Evolutionary conservation across 2,888 invertebrate species (phyloP).

Genomic region (Xanthorhoe spadicearia): DNA sequence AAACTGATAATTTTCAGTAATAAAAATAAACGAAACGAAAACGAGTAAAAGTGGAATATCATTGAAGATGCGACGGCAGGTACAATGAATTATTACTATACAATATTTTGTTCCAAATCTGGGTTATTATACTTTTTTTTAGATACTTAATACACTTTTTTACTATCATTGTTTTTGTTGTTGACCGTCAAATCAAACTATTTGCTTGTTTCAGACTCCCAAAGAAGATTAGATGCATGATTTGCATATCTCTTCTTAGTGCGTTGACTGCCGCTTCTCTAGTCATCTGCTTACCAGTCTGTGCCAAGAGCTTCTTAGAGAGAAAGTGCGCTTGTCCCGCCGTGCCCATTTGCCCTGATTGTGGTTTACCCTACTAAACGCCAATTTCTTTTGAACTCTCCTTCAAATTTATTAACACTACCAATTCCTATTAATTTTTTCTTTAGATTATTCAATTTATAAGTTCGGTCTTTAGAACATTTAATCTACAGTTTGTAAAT

Average conservation of each 20-base stretch:
- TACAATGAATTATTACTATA: not conserved
- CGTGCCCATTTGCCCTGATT: slow-evolving; percentile 53
- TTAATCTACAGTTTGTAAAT: no score
- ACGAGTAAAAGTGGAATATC: not conserved
- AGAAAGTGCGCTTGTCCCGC: slow-evolving; percentile 53
- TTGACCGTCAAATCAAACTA: not conserved
- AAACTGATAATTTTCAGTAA: not conserved
- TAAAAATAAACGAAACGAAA: not conserved
- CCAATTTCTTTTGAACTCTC: not conserved
- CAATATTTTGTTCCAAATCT: slow-evolving; percentile 22
- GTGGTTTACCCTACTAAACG: slow-evolving; percentile 43
- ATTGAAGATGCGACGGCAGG: not conserved
- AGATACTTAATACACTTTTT: not conserved
- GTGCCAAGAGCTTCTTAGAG: slow-evolving; percentile 47
- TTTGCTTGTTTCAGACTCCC: slow-evolving; percentile 45
- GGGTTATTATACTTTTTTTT: not conserved
- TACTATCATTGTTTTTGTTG: not conserved
- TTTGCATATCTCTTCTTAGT: slow-evolving; percentile 61
- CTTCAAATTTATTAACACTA: not conserved
- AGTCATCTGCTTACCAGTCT: slow-evolving; percentile 56
- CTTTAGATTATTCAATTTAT: not conserved
- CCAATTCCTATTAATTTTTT: not conserved
- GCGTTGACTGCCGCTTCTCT: slow-evolving; percentile 52
- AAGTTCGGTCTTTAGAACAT: no score
- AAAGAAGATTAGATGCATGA: slow-evolving; percentile 51